phyloP scores from a whole-genome alignment of 2,113 vertebrate species.

The Recurvirostra avosetta region DNA sequence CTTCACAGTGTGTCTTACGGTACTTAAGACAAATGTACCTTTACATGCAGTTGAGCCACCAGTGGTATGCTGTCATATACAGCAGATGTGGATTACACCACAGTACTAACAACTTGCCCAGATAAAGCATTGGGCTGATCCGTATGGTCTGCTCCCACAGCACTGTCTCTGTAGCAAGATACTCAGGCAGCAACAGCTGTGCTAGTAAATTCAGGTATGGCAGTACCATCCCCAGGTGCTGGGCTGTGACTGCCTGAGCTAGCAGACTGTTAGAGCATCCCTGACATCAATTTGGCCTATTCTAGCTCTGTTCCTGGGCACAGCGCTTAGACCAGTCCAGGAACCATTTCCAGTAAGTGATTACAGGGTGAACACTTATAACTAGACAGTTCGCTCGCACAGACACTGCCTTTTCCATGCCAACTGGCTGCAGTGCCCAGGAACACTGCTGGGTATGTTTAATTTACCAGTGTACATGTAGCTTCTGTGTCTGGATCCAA shows the following conservation, averaged over 20 bases:
- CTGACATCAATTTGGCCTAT: neutral
- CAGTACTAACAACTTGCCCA: rapidly evolving
- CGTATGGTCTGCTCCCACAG: neutral
- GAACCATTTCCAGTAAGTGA: neutral
- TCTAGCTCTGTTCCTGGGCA: neutral
- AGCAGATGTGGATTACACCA: neutral
- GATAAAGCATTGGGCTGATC: neutral
- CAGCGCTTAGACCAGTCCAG: neutral
- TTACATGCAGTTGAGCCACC: neutral
- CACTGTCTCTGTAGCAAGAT: neutral
- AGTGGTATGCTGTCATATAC: neutral
- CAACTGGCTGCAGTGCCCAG: neutral
- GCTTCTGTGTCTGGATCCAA: neutral
- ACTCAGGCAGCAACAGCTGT: neutral
- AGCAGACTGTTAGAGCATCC: neutral
- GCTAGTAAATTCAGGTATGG: neutral
- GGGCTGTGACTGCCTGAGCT: neutral
- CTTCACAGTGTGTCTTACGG: neutral
- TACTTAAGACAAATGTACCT: neutral
- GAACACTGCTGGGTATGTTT: constrained; percentile 10
- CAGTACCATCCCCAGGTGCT: neutral
- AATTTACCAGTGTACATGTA: neutral
- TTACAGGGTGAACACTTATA: neutral
- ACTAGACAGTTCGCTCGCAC: neutral
- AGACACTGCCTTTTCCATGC: neutral